A percentile compares a stretch with the other conserved stretches of the same genome.
Evolutionary conservation across 2,888 invertebrate genomes (phyloP).

Genomic region (Ophion ventricosus): DNA sequence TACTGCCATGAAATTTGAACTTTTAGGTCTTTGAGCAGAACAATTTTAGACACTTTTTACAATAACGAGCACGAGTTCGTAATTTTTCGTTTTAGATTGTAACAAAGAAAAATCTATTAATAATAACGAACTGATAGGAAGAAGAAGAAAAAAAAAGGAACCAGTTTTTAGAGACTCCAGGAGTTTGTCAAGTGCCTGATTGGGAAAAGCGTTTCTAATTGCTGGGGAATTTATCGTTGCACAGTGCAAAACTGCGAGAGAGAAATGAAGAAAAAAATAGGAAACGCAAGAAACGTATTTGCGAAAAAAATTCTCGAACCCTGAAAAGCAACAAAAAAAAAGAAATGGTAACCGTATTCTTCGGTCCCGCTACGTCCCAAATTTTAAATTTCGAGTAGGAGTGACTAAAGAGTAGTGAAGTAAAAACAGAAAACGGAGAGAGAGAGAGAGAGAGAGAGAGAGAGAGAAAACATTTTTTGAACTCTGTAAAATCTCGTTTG

Average conservation of each 20-base stretch:
- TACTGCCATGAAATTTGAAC: neutral
- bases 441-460: neutral
- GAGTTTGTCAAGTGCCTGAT: slow-evolving; percentile 75
- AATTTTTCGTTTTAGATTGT: slow-evolving; percentile 44
- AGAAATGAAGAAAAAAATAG: neutral
- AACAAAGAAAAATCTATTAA: slow-evolving; percentile 37
- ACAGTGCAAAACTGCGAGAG: slow-evolving; percentile 10
- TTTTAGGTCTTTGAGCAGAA: slow-evolving; percentile 67
- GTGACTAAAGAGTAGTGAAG: neutral
- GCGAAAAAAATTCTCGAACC: neutral
- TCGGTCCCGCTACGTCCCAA: neutral
- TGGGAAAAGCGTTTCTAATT: slow-evolving; percentile 54
- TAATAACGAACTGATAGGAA: slow-evolving; percentile 16
- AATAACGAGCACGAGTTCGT: slow-evolving; percentile 72
- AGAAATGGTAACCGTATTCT: neutral
- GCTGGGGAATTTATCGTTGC: slow-evolving; percentile 29
- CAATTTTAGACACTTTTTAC: slow-evolving; percentile 74
- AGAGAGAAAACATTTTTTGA: neutral
- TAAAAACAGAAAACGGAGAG: neutral
- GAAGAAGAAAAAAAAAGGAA: slow-evolving; percentile 22
- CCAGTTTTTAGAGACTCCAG: slow-evolving; percentile 54
- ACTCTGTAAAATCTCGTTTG: neutral
- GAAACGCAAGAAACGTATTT: neutral
- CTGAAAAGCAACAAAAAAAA: neutral
- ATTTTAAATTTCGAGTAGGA: neutral